Conservation (phyloP, 64 coral and sea anemone genomes). For the Hydrozoanthus tunicans region DNA sequence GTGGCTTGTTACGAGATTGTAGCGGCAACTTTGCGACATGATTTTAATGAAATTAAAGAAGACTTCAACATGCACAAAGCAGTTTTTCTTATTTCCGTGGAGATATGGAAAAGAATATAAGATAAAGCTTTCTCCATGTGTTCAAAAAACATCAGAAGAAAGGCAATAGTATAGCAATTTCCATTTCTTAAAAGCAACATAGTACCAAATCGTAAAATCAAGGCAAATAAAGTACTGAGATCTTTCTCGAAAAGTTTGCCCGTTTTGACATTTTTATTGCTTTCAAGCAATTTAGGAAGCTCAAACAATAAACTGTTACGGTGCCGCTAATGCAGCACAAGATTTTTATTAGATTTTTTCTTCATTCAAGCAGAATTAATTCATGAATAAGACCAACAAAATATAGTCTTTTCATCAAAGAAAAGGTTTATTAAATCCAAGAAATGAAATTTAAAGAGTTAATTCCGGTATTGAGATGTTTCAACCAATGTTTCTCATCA, state of each 20-base stretch:
- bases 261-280: conserved; percentile 21
- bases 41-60: too few species aligned
- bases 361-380: neutral
- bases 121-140: too few species aligned
- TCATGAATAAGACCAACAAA: neutral
- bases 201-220: neutral
- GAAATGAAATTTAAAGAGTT: neutral
- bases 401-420: neutral
- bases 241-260: too few species aligned
- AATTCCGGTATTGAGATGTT: too few species aligned
- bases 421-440: neutral
- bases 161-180: too few species aligned
- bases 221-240: neutral
- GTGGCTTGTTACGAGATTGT: too few species aligned
- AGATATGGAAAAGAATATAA: too few species aligned
- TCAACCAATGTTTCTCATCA: neutral
- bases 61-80: too few species aligned
- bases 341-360: neutral
- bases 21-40: too few species aligned
- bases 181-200: too few species aligned
- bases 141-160: too few species aligned
- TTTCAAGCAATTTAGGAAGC: neutral
- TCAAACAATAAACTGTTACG: neutral
- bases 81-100: too few species aligned
- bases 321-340: neutral